These are phyloP conservation scores for Ormyrus thymus DNA, from an alignment of 2,888 invertebrate genomes.

Conservation along the genomic window DNA sequence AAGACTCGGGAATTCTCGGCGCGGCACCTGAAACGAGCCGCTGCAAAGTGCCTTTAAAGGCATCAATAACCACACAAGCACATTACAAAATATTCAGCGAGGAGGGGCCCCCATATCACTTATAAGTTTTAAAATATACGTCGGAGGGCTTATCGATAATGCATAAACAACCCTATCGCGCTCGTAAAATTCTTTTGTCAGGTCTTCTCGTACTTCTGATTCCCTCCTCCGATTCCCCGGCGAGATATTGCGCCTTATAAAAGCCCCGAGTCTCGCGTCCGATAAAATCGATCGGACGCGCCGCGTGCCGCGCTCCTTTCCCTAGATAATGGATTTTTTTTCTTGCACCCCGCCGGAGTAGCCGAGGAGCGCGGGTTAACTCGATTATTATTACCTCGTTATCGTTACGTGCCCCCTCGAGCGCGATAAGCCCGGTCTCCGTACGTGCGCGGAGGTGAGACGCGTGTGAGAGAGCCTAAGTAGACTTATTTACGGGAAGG, in stretches of 20 bases:
- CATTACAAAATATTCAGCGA: conserved; percentile 34
- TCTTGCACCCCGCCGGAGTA: conserved; percentile 35
- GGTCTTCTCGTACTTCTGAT: conserved; percentile 34
- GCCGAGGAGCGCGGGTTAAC: conserved; percentile 28
- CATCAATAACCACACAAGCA: conserved; percentile 48
- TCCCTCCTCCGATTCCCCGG: conserved; percentile 30
- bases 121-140: conserved; percentile 51
- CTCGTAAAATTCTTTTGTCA: conserved; percentile 56
- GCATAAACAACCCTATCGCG: conserved; percentile 54
- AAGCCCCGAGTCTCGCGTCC: conserved; percentile 34
- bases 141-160: conserved; percentile 47
- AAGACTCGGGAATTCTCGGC: too few species aligned
- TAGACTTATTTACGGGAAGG: conserved; percentile 48
- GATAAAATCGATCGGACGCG: conserved; percentile 53
- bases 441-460: neutral
- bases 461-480: conserved; percentile 21
- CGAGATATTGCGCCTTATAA: conserved; percentile 32
- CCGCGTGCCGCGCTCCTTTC: conserved; percentile 17
- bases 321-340: conserved; percentile 55
- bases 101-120: conserved; percentile 47
- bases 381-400: conserved; percentile 72
- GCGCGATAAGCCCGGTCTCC: conserved; percentile 27
- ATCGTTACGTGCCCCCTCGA: conserved; percentile 61
- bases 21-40: neutral
- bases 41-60: conserved; percentile 32